phyloP scores from a whole-genome alignment of 2,888 invertebrate genomes.

The Acrobasis suavella region DNA sequence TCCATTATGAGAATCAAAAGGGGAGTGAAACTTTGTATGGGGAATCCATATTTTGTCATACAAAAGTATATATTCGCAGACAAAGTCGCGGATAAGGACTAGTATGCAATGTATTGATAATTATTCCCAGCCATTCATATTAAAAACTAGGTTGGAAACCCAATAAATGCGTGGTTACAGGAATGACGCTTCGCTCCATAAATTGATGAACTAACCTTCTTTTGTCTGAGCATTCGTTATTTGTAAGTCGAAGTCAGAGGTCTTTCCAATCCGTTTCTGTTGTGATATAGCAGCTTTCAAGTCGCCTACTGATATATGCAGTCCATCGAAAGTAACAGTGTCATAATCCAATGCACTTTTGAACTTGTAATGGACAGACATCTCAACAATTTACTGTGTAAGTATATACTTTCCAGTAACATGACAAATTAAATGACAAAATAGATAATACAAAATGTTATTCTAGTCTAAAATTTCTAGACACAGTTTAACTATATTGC shows the following conservation, averaged over 20 bases:
- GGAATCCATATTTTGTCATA: too few relatives aligned
- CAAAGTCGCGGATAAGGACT: background rate
- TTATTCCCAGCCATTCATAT: background rate
- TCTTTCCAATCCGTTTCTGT: slow-evolving; percentile 96
- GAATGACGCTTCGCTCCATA: background rate
- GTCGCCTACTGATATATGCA: slow-evolving; percentile 97
- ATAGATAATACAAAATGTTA: too few relatives aligned
- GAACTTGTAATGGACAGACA: slow-evolving; percentile 99
- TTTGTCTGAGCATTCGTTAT: slow-evolving; percentile 98
- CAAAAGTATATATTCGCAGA: too few relatives aligned
- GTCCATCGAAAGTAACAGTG: slow-evolving; percentile 97
- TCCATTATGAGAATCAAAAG: too few relatives aligned
- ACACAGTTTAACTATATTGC: background rate
- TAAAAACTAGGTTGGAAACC: background rate
- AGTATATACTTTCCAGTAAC: slow-evolving; percentile 26
- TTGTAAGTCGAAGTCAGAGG: slow-evolving; percentile 97
- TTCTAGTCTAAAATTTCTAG: too few relatives aligned
- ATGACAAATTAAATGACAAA: slow-evolving; percentile 27
- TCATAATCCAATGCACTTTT: slow-evolving; percentile 98
- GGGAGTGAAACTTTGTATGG: too few relatives aligned
- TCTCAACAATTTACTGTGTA: slow-evolving; percentile 58
- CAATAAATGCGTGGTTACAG: background rate
- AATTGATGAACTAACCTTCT: slow-evolving; percentile 86
- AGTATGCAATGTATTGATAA: background rate
- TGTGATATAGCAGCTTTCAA: slow-evolving; percentile 97